Evolutionary conservation across 2,888 invertebrate species (phyloP), one percentile per base, ranked within the genome.

Genomic region (Aporophyla lueneburgensis): DNA sequence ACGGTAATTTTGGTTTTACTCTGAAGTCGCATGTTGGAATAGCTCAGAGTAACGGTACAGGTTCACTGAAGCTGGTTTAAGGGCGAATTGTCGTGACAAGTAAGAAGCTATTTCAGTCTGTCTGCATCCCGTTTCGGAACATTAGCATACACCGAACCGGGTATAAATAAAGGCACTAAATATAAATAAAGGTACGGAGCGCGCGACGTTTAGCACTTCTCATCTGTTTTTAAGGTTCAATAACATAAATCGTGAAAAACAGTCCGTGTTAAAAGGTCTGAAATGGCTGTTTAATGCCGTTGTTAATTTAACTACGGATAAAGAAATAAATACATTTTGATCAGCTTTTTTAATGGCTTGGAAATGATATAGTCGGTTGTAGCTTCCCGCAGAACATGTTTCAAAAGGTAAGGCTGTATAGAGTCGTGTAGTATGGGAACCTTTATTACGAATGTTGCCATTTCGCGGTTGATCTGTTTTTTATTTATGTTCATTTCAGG

Each of bases 21-120:
- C 43, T 71, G 21, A 9, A 14, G 16, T 51, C 12, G 27, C 56
- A 73, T 63, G 53, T 78, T 61, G 70, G 71, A 82, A 83, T 81
- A 84, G 80, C 69, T 61, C 67, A 71, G 65, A 69, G 71, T 77
- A 81, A 86, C 81, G 66, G 80, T 79, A 75, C 24, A 51, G 49
- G 53, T 71, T 81, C 75, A 83, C 79, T 81, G 76, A 79, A 87
- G 87, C 87, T 84, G 86, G 88, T 89, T 87, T 89, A 88, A 87
- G 88, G 89, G 87, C 89, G 88, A 90, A 92, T 90, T 91, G 91
- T 90, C 91, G 89, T 89, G 92, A 92, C 89, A 90, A 88, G 89
- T 86, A 85, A 84, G 83, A 75, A 79, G 90, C 88, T 93, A 93
- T 93, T 92, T 91, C 89, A 89, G 89, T 89, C 88, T 79, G 87